Conservation (phyloP, 37 sponge, comb jelly and placozoan species). For the Theonella swinhoei region DNA sequence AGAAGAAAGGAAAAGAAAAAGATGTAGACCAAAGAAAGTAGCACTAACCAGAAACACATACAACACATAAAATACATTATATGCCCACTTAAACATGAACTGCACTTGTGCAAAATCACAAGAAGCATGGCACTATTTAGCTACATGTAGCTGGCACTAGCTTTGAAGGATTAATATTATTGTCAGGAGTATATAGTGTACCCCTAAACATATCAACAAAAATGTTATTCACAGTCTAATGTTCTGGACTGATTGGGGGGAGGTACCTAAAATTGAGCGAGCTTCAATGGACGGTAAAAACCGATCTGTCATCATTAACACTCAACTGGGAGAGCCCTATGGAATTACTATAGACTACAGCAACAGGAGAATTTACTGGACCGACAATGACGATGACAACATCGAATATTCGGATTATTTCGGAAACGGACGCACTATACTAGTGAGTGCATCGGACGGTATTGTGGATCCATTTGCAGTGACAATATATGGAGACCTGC, state of each 20-base stretch:
- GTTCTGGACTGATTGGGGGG: slow-evolving; percentile 74
- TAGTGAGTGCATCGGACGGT: neutral
- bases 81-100: too few relatives aligned
- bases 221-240: slow-evolving; percentile 5
- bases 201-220: too few relatives aligned
- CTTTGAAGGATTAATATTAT: too few relatives aligned
- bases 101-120: too few relatives aligned
- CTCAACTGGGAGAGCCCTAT: slow-evolving; percentile 34
- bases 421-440: slow-evolving; percentile 9
- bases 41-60: too few relatives aligned
- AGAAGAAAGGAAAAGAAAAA: too few relatives aligned
- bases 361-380: slow-evolving; percentile 31
- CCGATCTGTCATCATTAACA: slow-evolving; percentile 16
- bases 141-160: too few relatives aligned
- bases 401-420: slow-evolving; percentile 22
- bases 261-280: slow-evolving; percentile 40
- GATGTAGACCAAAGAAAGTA: too few relatives aligned
- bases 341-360: slow-evolving; percentile 20
- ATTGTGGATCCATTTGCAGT: slow-evolving; percentile 57
- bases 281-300: slow-evolving; percentile 65
- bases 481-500: slow-evolving; percentile 29
- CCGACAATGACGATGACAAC: neutral
- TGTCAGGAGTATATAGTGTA: too few relatives aligned
- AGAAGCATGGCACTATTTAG: too few relatives aligned
- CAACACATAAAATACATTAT: too few relatives aligned